These are phyloP conservation scores for Manis crassicaudata DNA, from an alignment of 2,797 vertebrate species.

Conservation along the genomic window DNA sequence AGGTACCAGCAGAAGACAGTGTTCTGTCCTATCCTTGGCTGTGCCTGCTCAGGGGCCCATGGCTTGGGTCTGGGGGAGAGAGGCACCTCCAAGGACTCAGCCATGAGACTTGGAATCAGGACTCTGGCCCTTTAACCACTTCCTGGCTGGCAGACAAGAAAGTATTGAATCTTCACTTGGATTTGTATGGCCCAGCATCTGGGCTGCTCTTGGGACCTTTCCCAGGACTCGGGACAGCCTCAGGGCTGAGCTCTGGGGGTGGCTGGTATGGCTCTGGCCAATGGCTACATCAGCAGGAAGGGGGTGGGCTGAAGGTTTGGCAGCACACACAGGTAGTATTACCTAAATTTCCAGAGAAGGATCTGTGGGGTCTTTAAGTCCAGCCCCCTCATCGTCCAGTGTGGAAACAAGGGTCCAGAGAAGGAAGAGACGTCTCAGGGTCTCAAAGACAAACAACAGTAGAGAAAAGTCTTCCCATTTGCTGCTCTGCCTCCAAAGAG, in stretches of 20 bases:
- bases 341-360: background rate
- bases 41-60: background rate
- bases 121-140: background rate
- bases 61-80: background rate
- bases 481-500: background rate
- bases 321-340: background rate
- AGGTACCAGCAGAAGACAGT: background rate
- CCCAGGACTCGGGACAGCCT: background rate
- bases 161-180: background rate
- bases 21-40: background rate
- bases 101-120: background rate
- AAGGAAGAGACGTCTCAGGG: background rate
- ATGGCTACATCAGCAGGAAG: background rate
- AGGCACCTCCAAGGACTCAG: background rate
- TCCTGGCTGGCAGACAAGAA: background rate
- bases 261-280: background rate
- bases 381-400: background rate
- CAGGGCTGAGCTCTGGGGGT: background rate
- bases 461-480: background rate
- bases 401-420: background rate
- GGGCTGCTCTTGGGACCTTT: background rate
- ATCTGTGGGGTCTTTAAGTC: background rate
- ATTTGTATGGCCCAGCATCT: background rate
- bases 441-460: background rate
- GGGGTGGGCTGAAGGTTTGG: background rate